phyloP scores from a whole-genome alignment of 2,113 vertebrate species.

The Pangasianodon hypophthalmus region DNA sequence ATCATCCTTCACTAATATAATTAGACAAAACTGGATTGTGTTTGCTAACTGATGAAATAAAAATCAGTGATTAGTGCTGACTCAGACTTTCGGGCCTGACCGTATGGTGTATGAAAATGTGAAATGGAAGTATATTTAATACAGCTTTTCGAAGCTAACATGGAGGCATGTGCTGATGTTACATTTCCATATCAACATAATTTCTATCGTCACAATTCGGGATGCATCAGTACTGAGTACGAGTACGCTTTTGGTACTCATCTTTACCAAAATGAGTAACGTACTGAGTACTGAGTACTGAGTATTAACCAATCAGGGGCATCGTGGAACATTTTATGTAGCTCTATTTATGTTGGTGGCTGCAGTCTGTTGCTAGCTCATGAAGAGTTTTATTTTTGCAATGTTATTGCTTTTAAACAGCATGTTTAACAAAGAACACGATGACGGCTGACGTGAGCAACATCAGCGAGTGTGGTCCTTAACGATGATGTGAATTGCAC shows the following conservation, averaged over 20 bases:
- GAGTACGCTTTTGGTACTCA: neutral
- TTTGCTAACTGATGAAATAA: neutral
- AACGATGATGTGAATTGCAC: neutral
- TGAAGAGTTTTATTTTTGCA: neutral
- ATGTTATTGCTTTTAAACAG: neutral
- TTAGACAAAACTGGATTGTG: neutral
- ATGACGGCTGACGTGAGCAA: neutral
- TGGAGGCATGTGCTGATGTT: slow-evolving; percentile 3
- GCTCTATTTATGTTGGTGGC: neutral
- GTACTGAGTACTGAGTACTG: neutral
- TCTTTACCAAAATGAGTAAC: neutral
- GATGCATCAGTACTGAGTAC: neutral
- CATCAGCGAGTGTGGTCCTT: neutral
- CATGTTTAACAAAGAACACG: neutral
- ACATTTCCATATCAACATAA: neutral
- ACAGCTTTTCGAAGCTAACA: neutral
- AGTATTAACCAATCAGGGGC: neutral
- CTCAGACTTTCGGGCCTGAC: neutral
- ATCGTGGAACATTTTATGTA: neutral
- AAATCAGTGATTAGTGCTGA: neutral
- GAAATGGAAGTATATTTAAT: neutral
- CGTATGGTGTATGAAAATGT: neutral
- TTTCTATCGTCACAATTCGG: neutral
- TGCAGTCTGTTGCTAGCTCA: neutral
- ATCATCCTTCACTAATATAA: neutral